A percentile compares a stretch with the other conserved stretches of the same genome.
Evolutionary conservation across 2,888 invertebrate genomes (phyloP).

Genomic region (Idaea biselata): DNA sequence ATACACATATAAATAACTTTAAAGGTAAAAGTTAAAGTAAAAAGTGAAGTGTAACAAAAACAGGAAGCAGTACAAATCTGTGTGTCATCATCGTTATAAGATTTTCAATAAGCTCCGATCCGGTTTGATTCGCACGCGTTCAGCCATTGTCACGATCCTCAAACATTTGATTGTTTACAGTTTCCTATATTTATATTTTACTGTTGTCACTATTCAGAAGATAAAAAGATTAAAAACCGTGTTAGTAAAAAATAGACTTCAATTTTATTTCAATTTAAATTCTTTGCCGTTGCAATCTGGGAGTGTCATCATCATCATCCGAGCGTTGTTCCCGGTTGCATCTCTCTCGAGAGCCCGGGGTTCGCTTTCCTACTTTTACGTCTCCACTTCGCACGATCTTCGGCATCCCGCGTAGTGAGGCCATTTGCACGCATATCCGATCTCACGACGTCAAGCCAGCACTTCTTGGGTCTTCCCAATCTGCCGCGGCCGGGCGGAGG

Average conservation of each 20-base stretch:
- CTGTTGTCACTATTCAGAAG: conserved; percentile 28
- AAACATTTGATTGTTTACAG: conserved; percentile 56
- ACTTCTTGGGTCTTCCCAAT: no score
- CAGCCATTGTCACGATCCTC: conserved; percentile 55
- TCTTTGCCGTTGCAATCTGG: no score
- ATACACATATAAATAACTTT: neutral
- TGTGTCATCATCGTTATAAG: conserved; percentile 28
- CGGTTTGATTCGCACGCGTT: conserved; percentile 53
- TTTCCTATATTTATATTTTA: conserved; percentile 43
- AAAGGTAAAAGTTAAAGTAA: neutral
- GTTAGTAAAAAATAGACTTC: neutral
- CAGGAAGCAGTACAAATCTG: conserved; percentile 3
- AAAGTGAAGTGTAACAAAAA: neutral
- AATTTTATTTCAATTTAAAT: no score
- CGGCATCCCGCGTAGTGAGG: no score
- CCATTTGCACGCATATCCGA: no score
- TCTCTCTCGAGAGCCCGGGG: no score
- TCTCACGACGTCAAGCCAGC: no score
- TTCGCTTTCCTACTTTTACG: no score
- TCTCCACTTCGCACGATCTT: no score
- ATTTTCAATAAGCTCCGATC: conserved; percentile 47
- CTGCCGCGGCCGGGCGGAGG: no score
- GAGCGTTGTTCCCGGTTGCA: no score
- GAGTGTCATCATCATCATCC: no score
- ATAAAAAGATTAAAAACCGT: conserved; percentile 22